These are phyloP conservation scores for Heterodera carotae DNA, from an alignment of 1,140 invertebrate genomes.

Conservation along the genomic window DNA sequence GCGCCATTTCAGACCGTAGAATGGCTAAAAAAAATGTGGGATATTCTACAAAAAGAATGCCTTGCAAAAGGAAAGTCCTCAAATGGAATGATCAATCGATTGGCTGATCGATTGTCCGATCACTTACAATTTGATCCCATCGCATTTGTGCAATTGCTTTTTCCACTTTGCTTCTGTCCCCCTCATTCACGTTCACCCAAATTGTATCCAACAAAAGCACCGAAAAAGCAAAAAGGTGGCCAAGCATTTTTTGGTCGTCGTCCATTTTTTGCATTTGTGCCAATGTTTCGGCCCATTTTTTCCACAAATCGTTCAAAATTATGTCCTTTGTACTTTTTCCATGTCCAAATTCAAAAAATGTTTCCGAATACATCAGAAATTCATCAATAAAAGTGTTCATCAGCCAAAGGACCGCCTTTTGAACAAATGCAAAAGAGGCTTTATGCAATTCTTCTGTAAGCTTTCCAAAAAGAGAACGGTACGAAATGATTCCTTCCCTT, in stretches of 20 bases:
- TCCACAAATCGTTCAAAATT: not conserved
- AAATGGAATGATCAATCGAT: no score
- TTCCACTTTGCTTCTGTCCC: not conserved
- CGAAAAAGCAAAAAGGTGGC: not conserved
- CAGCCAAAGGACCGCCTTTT: not conserved
- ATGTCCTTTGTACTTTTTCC: not conserved
- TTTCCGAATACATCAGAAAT: not conserved
- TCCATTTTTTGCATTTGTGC: not conserved
- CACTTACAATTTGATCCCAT: not conserved
- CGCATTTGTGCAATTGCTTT: not conserved
- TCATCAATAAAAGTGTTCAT: not conserved
- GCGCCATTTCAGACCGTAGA: no score
- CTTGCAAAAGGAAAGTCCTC: no score
- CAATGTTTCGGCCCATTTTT: not conserved
- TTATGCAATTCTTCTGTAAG: not conserved
- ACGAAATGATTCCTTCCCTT: not conserved
- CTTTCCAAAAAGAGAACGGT: not conserved
- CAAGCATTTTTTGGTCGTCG: not conserved
- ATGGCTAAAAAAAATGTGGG: no score
- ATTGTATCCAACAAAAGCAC: not conserved
- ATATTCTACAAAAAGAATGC: no score
- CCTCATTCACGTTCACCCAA: not conserved
- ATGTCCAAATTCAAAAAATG: not conserved
- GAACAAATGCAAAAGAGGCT: not conserved
- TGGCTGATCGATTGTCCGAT: no score